phyloP scores from a whole-genome alignment of 2,113 vertebrate species.

The Aviceda subcristata region DNA sequence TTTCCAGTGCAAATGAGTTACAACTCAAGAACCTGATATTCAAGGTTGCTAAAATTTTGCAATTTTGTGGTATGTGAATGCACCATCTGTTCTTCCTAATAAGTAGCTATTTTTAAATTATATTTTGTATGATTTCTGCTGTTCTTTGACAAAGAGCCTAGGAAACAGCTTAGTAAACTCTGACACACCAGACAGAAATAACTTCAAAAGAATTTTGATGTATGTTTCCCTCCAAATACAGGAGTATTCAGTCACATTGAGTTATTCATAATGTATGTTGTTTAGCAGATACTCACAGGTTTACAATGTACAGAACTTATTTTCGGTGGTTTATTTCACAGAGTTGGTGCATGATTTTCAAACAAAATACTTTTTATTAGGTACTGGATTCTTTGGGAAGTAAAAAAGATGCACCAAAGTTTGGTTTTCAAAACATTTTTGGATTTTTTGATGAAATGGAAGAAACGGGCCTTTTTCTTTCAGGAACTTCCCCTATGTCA shows the following conservation, averaged over 20 bases:
- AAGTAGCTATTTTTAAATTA: conserved; percentile 23
- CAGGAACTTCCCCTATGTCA: background rate
- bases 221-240: background rate
- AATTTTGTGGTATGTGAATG: conserved; percentile 6
- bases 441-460: background rate
- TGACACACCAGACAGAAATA: conserved; percentile 20
- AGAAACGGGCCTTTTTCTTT: background rate
- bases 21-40: conserved; percentile 40
- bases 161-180: conserved; percentile 1
- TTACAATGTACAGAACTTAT: background rate
- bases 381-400: background rate
- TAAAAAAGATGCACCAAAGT: background rate
- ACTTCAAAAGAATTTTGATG: background rate
- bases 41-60: conserved; percentile 13
- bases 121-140: background rate
- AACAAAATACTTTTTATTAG: background rate
- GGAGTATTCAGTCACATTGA: background rate
- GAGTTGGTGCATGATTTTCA: background rate
- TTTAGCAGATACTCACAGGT: background rate
- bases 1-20: conserved; percentile 44
- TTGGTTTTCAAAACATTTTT: background rate
- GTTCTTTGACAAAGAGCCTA: background rate
- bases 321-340: background rate
- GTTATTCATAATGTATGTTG: background rate
- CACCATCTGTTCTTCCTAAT: conserved; percentile 41